These are phyloP conservation scores for Pegea sp. DNA, from an alignment of 23 tunicate genomes.

Conservation along the genomic window DNA sequence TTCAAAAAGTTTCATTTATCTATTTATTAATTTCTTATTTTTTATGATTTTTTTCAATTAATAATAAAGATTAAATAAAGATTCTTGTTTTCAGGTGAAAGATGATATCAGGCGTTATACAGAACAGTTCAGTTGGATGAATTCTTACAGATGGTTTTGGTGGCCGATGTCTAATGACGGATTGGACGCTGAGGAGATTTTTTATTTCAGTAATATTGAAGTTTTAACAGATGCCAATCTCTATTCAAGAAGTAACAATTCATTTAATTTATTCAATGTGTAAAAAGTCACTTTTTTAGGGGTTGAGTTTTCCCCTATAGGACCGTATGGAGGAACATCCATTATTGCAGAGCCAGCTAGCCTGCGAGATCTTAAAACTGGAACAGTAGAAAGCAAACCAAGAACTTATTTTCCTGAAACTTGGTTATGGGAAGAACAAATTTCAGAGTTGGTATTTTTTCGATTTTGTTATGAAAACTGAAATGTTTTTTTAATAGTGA, in stretches of 20 bases:
- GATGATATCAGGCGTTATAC: background rate
- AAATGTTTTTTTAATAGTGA: background rate
- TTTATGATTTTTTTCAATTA: too few relatives aligned
- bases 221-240: background rate
- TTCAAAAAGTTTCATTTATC: too few relatives aligned
- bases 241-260: background rate
- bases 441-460: background rate
- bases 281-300: too few relatives aligned
- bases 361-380: background rate
- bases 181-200: background rate
- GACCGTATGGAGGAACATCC: background rate
- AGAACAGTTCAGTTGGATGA: background rate
- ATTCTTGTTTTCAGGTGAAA: background rate
- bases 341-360: background rate
- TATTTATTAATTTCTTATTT: too few relatives aligned
- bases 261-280: too few relatives aligned
- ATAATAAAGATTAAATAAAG: too few relatives aligned
- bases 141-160: background rate
- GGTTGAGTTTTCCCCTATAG: background rate
- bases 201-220: background rate
- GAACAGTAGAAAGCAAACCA: conserved; percentile 4
- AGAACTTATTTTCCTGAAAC: conserved; percentile 24
- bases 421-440: conserved; percentile 15
- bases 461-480: background rate
- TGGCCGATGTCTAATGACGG: background rate